Evolutionary conservation across 2,797 vertebrate genomes (phyloP).

Genomic region (Microctenopoma steveboyesi): DNA sequence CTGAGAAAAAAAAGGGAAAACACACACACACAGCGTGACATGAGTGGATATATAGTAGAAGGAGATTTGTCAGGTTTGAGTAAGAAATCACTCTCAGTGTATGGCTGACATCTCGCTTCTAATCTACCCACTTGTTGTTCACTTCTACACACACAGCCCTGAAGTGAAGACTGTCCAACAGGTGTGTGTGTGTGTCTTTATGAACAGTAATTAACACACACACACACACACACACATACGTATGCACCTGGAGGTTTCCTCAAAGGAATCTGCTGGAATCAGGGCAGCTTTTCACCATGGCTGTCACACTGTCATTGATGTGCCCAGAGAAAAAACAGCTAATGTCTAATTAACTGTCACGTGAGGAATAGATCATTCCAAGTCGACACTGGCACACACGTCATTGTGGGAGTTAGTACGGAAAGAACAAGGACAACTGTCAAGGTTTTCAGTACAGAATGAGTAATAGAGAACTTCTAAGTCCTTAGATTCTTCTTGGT

Average conservation of each 20-base stretch:
- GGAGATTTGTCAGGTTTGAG: constrained; percentile 29
- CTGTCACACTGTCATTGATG: constrained; percentile 54
- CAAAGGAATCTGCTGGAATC: constrained; percentile 43
- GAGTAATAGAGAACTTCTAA: no score
- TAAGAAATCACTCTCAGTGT: constrained; percentile 18
- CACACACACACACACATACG: constrained; percentile 7
- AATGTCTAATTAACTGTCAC: no score
- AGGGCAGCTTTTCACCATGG: constrained; percentile 39
- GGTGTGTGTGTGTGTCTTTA: constrained; percentile 19
- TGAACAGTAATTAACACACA: constrained; percentile 28
- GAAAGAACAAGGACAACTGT: no score
- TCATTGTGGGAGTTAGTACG: no score
- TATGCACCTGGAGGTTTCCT: constrained; percentile 52
- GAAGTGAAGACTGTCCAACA: constrained; percentile 28
- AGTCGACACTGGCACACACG: no score
- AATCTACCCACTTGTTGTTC: constrained; percentile 1
- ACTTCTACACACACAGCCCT: constrained; percentile 8
- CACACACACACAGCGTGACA: constrained; percentile 32
- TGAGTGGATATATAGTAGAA: constrained; percentile 17
- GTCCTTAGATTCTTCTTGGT: no score
- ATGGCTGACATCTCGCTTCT: constrained; percentile 5
- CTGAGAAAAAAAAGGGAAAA: constrained; percentile 28
- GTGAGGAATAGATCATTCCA: no score
- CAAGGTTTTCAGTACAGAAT: no score
- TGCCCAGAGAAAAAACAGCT: constrained; percentile 9